These are phyloP conservation scores for Steinernema scapterisci DNA, from an alignment of 2,888 invertebrate genomes.

Conservation along the genomic window DNA sequence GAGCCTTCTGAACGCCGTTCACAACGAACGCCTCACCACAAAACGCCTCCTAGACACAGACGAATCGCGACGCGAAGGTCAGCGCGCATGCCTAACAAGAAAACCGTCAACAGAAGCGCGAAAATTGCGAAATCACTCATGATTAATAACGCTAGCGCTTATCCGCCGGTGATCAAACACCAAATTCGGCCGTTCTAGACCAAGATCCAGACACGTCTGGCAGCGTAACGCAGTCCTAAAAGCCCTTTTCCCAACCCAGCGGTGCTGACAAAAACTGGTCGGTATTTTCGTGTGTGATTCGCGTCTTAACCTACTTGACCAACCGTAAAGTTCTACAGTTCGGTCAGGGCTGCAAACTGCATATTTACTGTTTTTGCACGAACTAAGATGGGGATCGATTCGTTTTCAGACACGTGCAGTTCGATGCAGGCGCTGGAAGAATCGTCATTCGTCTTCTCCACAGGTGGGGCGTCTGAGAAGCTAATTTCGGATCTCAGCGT, in stretches of 20 bases:
- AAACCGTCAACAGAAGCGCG: too few species aligned
- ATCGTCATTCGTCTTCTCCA: too few species aligned
- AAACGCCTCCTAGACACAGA: too few species aligned
- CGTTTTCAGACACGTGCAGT: not conserved
- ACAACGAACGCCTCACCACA: too few species aligned
- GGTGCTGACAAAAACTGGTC: conserved; percentile 12
- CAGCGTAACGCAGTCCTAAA: not conserved
- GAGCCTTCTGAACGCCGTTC: too few species aligned
- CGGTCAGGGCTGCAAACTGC: not conserved
- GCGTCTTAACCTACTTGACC: conserved; percentile 15
- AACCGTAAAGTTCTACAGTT: conserved; percentile 17
- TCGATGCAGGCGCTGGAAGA: not conserved
- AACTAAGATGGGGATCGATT: not conserved
- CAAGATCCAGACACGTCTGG: not conserved
- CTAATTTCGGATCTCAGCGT: too few species aligned
- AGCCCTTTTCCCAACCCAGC: not conserved
- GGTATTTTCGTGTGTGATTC: conserved; percentile 2
- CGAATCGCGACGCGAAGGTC: too few species aligned
- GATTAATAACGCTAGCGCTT: not conserved
- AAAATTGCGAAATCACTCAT: not conserved
- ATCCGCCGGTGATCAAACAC: not conserved
- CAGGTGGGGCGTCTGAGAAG: too few species aligned
- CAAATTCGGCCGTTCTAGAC: not conserved
- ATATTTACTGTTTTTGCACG: not conserved
- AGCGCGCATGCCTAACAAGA: too few species aligned